Evolutionary conservation across 2,797 vertebrate genomes (phyloP).

Genomic region (Enteromius mattozi): DNA sequence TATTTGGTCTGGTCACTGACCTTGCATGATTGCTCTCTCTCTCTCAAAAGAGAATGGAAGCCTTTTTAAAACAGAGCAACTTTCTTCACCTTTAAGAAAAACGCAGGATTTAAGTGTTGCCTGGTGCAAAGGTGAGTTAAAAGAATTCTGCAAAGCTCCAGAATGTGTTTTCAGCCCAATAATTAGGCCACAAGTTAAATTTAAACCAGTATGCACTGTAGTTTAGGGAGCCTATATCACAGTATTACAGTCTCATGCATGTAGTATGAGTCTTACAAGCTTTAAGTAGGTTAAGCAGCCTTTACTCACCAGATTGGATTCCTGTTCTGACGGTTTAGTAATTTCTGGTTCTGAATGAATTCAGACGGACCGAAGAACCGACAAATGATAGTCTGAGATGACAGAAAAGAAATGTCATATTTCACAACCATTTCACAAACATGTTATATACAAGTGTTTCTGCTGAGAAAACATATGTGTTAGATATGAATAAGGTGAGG

Average conservation of each 20-base stretch:
- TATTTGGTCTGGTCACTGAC: constrained; percentile 31
- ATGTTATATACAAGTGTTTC: not conserved
- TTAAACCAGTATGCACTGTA: constrained; percentile 74
- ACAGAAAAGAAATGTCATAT: not conserved
- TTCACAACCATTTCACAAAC: not conserved
- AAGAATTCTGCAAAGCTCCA: constrained; percentile 69
- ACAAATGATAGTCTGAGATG: constrained; percentile 40
- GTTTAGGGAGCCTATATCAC: constrained; percentile 72
- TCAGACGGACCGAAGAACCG: not conserved
- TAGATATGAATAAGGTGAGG: not conserved
- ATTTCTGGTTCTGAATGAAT: constrained; percentile 61
- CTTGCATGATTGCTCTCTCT: constrained; percentile 18
- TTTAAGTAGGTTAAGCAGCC: constrained; percentile 71
- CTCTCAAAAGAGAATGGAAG: constrained; percentile 4
- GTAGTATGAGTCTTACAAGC: constrained; percentile 62
- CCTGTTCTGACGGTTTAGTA: constrained; percentile 53
- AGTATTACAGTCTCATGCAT: constrained; percentile 69
- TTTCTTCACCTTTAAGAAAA: constrained; percentile 82
- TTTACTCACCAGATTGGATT: constrained; percentile 66
- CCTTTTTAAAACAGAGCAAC: constrained; percentile 78
- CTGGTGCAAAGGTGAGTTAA: constrained; percentile 20
- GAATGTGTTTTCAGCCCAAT: constrained; percentile 76
- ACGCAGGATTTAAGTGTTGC: constrained; percentile 61
- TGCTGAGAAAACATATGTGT: not conserved
- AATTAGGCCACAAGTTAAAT: constrained; percentile 83